Conservation (phyloP, 2,797 vertebrate genomes). For the Orientallactaga sibirica region DNA sequence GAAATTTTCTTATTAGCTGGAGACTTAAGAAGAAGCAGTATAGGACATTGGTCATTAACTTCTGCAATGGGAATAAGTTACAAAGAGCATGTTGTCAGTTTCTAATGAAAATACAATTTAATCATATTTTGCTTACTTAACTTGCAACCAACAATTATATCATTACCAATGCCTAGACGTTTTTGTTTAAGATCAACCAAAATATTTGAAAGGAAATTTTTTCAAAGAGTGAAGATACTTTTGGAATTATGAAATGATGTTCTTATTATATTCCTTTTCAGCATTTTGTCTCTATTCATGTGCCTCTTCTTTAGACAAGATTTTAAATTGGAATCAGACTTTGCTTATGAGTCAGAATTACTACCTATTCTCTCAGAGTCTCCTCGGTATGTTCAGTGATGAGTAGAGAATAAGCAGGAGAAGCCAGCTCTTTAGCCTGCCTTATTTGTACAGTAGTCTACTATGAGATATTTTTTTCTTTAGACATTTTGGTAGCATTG, state of each 20-base stretch:
- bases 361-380: fast-evolving
- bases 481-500: not conserved
- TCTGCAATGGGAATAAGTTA: not conserved
- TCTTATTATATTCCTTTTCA: not conserved
- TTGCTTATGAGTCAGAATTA: not conserved
- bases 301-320: not conserved
- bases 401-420: not conserved
- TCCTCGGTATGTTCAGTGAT: not conserved
- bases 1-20: not conserved
- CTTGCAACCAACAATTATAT: not conserved
- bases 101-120: slow-evolving; percentile 49
- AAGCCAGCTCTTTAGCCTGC: not conserved
- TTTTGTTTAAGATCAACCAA: not conserved
- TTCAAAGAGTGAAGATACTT: not conserved
- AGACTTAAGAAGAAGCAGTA: not conserved
- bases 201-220: not conserved
- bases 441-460: not conserved
- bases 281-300: slow-evolving; percentile 4
- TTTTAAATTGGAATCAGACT: not conserved
- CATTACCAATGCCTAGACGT: not conserved
- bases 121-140: slow-evolving; percentile 2
- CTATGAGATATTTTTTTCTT: not conserved
- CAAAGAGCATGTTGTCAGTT: not conserved
- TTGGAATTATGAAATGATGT: not conserved
- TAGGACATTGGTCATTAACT: not conserved